Evolutionary conservation across 2,797 vertebrate species (phyloP), one percentile per base, ranked within the genome.

Genomic region (Hipposideros larvatus): DNA sequence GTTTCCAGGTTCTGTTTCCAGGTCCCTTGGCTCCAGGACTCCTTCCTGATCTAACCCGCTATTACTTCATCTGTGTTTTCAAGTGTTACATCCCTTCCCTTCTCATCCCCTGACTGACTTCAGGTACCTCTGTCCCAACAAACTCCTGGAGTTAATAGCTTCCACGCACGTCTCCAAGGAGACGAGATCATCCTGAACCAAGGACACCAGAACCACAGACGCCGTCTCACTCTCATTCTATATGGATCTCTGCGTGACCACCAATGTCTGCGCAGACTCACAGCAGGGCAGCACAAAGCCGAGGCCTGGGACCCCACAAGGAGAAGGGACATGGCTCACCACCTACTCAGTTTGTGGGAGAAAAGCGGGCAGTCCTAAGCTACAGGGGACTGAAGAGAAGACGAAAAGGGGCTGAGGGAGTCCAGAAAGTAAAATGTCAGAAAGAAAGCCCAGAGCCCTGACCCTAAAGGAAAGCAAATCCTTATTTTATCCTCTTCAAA

Each of bases 131-230:
- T 95, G 63, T 57, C 55, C 31, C n/a, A 65, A 9, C 53, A 91
- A 55, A 41, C 31, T 31, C 66, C 34, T 24, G 13, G 70, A 34
- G 21, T 65, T 87, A 70, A 59, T 6, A 75, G 28, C 74, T 89
- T 83, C 92, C 88, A 34, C 31, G 84, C 51, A 5, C 31, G 11
- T 93, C 83, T 95, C 84, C 70, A 93, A 53, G 19, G 41, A 11
- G 11, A 68, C 75, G 74, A 87, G 53, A 6, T 57, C 63, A 28
- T 91, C 59, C 63, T 88, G 70, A 9, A 2, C 24, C 0, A 0
- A 82, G 65, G 5, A 61, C 51, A 55, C 59, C 0, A 43, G 71
- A 77, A 19, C 26, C 63, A 28, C 61, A 55, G 59, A 57, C 34
- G 7, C 26, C 7, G 19, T 28, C 80, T 53, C 46, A 0, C 26